A percentile compares a stretch with the other conserved stretches of the same genome.
Evolutionary conservation across 2,797 vertebrate species (phyloP).

Genomic region (Hyperoplus lanceolatus): DNA sequence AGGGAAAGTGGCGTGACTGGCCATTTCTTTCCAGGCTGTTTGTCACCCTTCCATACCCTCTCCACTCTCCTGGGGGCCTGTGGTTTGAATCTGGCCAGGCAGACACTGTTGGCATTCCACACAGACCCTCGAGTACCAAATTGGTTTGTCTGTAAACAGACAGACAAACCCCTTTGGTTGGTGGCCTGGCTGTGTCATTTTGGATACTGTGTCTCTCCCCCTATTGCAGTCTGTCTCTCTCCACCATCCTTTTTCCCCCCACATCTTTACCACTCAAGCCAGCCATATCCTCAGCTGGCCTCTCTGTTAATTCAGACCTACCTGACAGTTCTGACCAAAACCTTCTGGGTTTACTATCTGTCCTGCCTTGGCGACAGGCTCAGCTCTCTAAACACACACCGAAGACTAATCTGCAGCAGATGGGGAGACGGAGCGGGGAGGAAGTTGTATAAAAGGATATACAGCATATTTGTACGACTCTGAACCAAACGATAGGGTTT

Average conservation of each 20-base stretch:
- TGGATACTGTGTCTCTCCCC: constrained; percentile 44
- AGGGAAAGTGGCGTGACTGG: constrained; percentile 54
- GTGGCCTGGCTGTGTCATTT: constrained; percentile 50
- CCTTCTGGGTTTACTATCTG: constrained; percentile 79
- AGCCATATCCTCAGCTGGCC: constrained; percentile 78
- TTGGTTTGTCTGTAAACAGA: constrained; percentile 39
- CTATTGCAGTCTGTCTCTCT: constrained; percentile 26
- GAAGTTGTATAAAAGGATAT: constrained; percentile 77
- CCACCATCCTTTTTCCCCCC: neutral
- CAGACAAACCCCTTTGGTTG: constrained; percentile 45
- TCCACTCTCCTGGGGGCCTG: constrained; percentile 38
- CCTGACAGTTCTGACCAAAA: constrained; percentile 81
- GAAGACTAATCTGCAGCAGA: constrained; percentile 81
- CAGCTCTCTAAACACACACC: constrained; percentile 76
- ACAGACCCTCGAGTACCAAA: constrained; percentile 54
- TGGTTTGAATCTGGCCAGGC: constrained; percentile 57
- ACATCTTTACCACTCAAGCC: constrained; percentile 41
- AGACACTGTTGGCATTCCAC: constrained; percentile 74
- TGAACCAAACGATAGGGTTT: constrained; percentile 77
- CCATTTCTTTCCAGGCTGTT: constrained; percentile 52
- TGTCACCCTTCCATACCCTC: constrained; percentile 32
- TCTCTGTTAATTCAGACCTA: constrained; percentile 79
- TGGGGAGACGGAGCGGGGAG: constrained; percentile 65
- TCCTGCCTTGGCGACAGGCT: constrained; percentile 62
- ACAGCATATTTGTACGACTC: constrained; percentile 73